Percentiles rank a stretch among this genome's conserved stretches.
These are phyloP conservation scores for Colletes gigas DNA, from an alignment of 1,140 invertebrate species.

Conservation along the genomic window DNA sequence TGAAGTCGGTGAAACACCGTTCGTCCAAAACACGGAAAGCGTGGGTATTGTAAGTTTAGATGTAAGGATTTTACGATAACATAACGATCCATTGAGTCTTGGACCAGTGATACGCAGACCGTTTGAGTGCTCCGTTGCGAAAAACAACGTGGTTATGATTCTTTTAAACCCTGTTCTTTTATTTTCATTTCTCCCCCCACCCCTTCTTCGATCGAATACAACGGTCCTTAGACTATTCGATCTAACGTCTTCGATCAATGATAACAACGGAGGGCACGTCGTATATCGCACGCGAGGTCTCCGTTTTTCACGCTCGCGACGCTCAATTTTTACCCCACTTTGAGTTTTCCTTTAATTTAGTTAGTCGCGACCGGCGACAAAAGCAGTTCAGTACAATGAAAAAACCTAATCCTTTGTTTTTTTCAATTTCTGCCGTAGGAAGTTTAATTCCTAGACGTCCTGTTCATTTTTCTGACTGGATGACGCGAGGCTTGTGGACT, in stretches of 20 bases:
- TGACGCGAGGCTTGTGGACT: constrained; percentile 68
- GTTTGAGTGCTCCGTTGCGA: constrained; percentile 6
- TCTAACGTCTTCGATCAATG: not conserved
- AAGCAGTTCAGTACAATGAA: not conserved
- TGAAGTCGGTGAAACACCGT: not conserved
- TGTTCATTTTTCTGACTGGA: constrained; percentile 70
- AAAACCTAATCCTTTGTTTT: constrained; percentile 69
- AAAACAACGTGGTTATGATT: not conserved
- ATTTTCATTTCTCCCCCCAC: not conserved
- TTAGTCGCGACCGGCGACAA: constrained; percentile 20
- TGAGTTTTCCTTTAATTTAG: constrained; percentile 20
- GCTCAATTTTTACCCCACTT: not conserved
- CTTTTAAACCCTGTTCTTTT: not conserved
- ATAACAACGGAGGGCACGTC: not conserved
- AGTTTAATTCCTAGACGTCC: constrained; percentile 71
- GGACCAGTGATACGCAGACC: not conserved
- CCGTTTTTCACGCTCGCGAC: not conserved
- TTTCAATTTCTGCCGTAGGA: constrained; percentile 72
- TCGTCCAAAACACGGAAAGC: constrained; percentile 10
- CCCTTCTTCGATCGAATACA: not conserved
- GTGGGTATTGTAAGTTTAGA: constrained; percentile 6
- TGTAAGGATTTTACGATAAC: constrained; percentile 15
- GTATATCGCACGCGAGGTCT: not conserved
- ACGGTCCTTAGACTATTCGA: no score
- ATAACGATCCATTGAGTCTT: not conserved